Base-by-base conservation (phyloP, 2,888 invertebrate genomes). In the Paralinhomoeus sp. region DNA sequence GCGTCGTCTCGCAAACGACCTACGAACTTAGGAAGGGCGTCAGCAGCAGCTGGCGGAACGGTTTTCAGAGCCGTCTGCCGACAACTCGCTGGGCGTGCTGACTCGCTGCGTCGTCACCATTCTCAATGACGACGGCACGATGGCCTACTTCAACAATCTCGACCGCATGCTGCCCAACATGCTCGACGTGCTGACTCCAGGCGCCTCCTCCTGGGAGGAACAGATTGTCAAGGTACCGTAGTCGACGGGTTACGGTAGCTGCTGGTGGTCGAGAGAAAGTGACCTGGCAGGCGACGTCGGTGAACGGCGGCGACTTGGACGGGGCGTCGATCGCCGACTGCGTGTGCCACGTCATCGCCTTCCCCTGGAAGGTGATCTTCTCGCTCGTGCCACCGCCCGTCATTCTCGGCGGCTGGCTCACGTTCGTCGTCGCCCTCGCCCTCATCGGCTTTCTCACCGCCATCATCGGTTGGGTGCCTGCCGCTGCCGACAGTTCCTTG, bases 231-330 rank as follows among this genome's bases (percentile, higher is more conserved):
- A 15, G 24, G 39, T 21, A 17, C 15, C 24, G 2, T 20, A 17
- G 5, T 27, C 7, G 27, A 27, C 27, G 12, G 27, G 12, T n/a
- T n/a, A n/a, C n/a, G n/a, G n/a, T n/a, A n/a, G n/a, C n/a, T n/a
- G n/a, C n/a, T n/a, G n/a, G n/a, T n/a, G n/a, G n/a, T 18, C 2
- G 12, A 33, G 23, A 36, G 12, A 24, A 37, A 44, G 71, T 72
- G 57, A 67, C 73, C 49, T 60, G 66, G 43, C 66, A 69, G 42
- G 72, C 72, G 3, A 61, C 64, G 62, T 71, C 69, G 40, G 73
- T 73, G 15, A 73, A 72, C 50, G 72, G 72, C 2, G 73, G 73
- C 2, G 72, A 73, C 51, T 49, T 72, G 1, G 69, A 69, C 36
- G 67, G 65, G 47, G 73, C 73, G 1, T 64, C 68, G 13, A 53